Evolutionary conservation across 2,113 vertebrate species (phyloP).

Genomic region (Glaucomys volans): DNA sequence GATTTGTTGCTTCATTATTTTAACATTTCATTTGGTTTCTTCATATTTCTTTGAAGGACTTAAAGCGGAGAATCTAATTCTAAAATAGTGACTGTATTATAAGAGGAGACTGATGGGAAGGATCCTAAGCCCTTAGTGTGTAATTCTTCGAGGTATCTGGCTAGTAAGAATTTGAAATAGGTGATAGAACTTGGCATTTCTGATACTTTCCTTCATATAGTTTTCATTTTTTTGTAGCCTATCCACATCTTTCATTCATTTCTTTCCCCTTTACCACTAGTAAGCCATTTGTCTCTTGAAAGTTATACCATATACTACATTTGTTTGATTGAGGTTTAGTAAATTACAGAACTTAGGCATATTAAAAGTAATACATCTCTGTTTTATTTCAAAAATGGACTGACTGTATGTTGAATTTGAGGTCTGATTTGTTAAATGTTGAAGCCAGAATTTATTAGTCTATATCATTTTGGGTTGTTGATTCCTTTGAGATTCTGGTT

Average conservation of each 20-base stretch:
- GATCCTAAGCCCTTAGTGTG: not conserved
- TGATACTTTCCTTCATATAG: not conserved
- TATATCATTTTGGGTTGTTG: conserved; percentile 30
- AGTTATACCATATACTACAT: not conserved
- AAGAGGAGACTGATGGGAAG: not conserved
- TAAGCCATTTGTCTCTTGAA: not conserved
- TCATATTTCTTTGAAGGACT: not conserved
- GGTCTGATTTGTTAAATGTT: conserved; percentile 28
- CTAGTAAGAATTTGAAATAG: conserved; percentile 21
- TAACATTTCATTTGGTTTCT: conserved; percentile 17
- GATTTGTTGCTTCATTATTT: not conserved
- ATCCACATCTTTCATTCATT: not conserved
- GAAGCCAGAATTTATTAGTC: conserved; percentile 27
- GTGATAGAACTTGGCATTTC: not conserved
- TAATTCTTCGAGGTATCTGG: conserved; percentile 32
- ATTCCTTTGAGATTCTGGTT: conserved; percentile 46
- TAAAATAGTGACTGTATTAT: not conserved
- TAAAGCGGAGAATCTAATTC: not conserved
- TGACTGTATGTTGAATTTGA: conserved; percentile 18
- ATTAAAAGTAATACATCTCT: not conserved
- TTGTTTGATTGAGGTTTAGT: conserved; percentile 28
- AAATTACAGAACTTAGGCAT: not conserved
- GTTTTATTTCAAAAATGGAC: conserved; percentile 50
- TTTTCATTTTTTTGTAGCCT: conserved; percentile 16
- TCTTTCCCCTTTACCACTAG: not conserved